A percentile compares a stretch with the other conserved stretches of the same genome.
Conservation (phyloP, 2,888 invertebrate genomes). For the Ypsolopha scabrella region DNA sequence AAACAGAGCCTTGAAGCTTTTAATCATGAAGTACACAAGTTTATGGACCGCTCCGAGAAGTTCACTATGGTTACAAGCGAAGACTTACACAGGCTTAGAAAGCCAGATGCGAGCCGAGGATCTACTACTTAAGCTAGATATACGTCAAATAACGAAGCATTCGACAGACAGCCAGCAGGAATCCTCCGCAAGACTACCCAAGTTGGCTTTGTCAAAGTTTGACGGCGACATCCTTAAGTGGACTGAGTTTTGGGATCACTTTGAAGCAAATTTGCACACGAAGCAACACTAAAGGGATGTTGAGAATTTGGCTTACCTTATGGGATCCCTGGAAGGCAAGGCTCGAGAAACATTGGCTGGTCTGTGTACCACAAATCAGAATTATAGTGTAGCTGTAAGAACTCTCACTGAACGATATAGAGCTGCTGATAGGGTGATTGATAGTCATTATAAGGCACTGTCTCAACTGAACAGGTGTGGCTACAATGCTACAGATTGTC, state of each 20-base stretch:
- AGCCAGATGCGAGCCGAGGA: not conserved
- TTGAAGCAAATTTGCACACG: not conserved
- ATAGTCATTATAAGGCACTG: not conserved
- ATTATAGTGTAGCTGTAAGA: not conserved
- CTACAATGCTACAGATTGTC: not conserved
- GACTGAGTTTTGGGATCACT: not conserved
- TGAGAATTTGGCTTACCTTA: not conserved
- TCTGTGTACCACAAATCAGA: not conserved
- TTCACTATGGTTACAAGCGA: too few relatives aligned
- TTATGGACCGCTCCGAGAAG: too few relatives aligned
- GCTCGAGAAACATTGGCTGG: not conserved
- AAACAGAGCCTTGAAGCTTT: too few relatives aligned
- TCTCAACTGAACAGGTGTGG: not conserved
- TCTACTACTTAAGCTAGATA: not conserved
- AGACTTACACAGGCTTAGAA: too few relatives aligned
- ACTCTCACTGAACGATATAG: not conserved
- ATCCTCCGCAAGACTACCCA: not conserved
- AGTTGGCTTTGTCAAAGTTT: not conserved
- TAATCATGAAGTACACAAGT: too few relatives aligned
- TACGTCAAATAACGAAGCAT: not conserved
- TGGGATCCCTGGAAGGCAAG: not conserved
- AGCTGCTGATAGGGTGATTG: not conserved
- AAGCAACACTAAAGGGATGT: not conserved
- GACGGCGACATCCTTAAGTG: not conserved
- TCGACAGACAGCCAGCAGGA: not conserved